Evolutionary conservation across 2,113 vertebrate species (phyloP).

Genomic region (Pantherophis guttatus): DNA sequence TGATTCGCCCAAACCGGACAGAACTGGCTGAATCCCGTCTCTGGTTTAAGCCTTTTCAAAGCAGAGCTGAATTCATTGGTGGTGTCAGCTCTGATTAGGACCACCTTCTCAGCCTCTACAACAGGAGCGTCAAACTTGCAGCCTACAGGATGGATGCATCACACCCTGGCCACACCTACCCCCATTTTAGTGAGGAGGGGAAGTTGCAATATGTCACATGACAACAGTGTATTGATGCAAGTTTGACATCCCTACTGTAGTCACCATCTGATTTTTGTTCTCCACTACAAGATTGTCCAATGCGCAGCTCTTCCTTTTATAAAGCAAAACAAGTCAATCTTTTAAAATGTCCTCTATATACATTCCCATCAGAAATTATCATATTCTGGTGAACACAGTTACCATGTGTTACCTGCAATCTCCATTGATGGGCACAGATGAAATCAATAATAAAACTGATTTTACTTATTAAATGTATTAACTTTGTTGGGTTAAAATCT

Average conservation of each 20-base stretch:
- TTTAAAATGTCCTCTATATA: slow-evolving; percentile 46
- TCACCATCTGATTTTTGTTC: not conserved
- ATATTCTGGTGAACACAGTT: not conserved
- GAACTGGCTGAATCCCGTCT: too few species aligned
- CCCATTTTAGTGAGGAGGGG: too few species aligned
- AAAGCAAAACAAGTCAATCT: slow-evolving; percentile 23
- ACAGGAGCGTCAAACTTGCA: not conserved
- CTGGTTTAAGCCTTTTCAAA: slow-evolving; percentile 20
- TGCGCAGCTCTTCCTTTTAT: slow-evolving; percentile 36
- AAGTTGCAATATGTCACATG: too few species aligned
- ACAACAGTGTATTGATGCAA: too few species aligned
- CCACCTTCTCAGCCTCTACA: not conserved
- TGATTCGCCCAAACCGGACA: too few species aligned
- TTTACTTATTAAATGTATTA: not conserved
- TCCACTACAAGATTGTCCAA: slow-evolving; percentile 19
- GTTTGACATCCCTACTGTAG: not conserved
- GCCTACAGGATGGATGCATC: too few species aligned
- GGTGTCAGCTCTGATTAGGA: rapidly evolving
- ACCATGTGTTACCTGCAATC: slow-evolving; percentile 52
- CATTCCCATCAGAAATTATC: slow-evolving; percentile 18
- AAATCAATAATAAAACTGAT: slow-evolving; percentile 45
- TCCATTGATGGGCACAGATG: slow-evolving; percentile 49
- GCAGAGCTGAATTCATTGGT: slow-evolving; percentile 18
- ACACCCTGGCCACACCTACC: too few species aligned
- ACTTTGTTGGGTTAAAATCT: not conserved